Evolutionary conservation across 2,797 vertebrate genomes (phyloP).

Genomic region (Phoxinus dragarum): DNA sequence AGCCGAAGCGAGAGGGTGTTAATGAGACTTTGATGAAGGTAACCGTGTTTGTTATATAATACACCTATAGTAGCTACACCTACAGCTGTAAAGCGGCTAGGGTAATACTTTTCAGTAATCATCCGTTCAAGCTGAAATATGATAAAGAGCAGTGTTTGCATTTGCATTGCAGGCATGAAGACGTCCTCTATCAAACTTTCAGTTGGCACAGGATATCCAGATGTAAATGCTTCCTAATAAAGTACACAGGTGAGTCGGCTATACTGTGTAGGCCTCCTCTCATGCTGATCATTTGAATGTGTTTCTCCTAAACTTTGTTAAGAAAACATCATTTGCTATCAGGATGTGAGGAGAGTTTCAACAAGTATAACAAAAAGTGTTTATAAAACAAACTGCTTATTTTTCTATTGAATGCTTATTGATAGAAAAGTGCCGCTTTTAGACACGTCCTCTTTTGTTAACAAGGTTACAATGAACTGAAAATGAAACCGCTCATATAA

Average conservation of each 20-base stretch:
- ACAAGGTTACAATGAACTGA: not conserved
- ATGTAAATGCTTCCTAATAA: not conserved
- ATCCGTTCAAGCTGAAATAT: constrained; percentile 9
- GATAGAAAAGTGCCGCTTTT: not conserved
- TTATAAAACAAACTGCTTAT: not conserved
- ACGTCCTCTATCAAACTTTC: constrained; percentile 1
- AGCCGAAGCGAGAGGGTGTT: constrained; percentile 11
- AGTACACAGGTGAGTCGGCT: not conserved
- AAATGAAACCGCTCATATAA: not conserved
- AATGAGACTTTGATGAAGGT: constrained; percentile 50
- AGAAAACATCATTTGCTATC: not conserved
- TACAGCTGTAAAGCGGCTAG: constrained; percentile 18
- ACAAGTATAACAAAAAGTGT: not conserved
- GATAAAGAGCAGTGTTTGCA: constrained; percentile 24
- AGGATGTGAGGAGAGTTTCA: not conserved
- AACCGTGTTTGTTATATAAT: constrained; percentile 34
- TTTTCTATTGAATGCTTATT: not conserved
- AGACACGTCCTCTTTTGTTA: not conserved
- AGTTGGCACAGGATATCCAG: constrained; percentile 1
- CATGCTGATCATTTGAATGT: too few species aligned
- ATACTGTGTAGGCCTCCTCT: too few species aligned
- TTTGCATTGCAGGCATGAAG: constrained; percentile 19
- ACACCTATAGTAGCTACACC: constrained; percentile 38
- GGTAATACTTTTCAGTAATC: constrained; percentile 5
- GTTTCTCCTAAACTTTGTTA: too few species aligned